These are phyloP conservation scores for Epinephelus awoara DNA, from an alignment of 2,797 vertebrate genomes.

Conservation along the genomic window DNA sequence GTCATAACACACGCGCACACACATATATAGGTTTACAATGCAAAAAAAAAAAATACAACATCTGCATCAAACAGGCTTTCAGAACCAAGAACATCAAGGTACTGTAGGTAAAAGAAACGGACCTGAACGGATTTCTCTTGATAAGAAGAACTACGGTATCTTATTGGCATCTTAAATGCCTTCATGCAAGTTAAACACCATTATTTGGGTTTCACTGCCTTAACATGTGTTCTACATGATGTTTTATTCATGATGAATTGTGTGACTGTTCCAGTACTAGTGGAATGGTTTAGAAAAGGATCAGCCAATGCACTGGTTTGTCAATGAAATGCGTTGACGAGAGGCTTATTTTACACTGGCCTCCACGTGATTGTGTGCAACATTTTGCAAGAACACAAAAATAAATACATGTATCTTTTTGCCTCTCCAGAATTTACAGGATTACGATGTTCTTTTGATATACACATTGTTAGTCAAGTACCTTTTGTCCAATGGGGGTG, in stretches of 20 bases:
- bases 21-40: conserved; percentile 53
- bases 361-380: conserved; percentile 74
- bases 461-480: conserved; percentile 69
- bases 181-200: conserved; percentile 73
- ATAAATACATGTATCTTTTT: conserved; percentile 72
- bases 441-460: conserved; percentile 54
- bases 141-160: conserved; percentile 55
- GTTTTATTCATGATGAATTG: conserved; percentile 24
- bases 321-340: conserved; percentile 53
- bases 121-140: conserved; percentile 55
- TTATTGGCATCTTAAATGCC: conserved; percentile 47
- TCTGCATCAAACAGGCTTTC: conserved; percentile 55
- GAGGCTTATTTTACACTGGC: conserved; percentile 37
- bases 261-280: conserved; percentile 53
- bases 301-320: conserved; percentile 47
- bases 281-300: conserved; percentile 76
- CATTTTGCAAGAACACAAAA: conserved; percentile 76
- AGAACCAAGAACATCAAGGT: conserved; percentile 57
- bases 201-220: conserved; percentile 45
- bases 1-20: conserved; percentile 48
- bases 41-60: conserved; percentile 38
- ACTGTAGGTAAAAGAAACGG: conserved; percentile 41
- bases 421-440: conserved; percentile 53
- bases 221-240: conserved; percentile 41
- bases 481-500: conserved; percentile 57